Conservation (phyloP, 2,797 vertebrate genomes). For the Salarias fasciatus region DNA sequence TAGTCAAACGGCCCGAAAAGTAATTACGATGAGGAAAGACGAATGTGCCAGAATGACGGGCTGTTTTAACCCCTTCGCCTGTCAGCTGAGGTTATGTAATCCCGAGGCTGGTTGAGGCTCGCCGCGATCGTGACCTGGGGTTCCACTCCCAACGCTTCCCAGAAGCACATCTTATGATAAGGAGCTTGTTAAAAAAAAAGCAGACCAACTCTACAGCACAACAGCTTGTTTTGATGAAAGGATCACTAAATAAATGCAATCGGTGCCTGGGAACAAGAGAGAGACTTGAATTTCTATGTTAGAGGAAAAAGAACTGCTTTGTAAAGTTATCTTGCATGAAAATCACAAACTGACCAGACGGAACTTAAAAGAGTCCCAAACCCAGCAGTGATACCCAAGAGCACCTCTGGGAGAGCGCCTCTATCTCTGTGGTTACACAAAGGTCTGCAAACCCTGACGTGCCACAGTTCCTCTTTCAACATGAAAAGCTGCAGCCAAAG, state of each 20-base stretch:
- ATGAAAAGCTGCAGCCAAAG: slow-evolving; percentile 55
- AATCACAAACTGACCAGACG: slow-evolving; percentile 6
- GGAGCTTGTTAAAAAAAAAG: too few species aligned
- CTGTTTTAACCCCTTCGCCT: slow-evolving; percentile 1
- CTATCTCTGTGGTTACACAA: slow-evolving; percentile 39
- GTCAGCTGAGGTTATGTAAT: slow-evolving; percentile 43
- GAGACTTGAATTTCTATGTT: too few species aligned
- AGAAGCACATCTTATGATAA: too few species aligned
- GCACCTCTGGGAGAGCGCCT: slow-evolving; percentile 30
- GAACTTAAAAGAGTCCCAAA: slow-evolving; percentile 15
- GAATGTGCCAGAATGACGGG: neutral
- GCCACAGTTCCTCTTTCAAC: slow-evolving; percentile 52
- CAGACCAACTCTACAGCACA: neutral
- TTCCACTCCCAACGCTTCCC: slow-evolving; percentile 25
- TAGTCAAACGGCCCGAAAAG: slow-evolving; percentile 51
- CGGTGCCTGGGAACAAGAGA: too few species aligned
- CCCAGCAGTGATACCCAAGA: slow-evolving; percentile 40
- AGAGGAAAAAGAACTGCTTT: neutral
- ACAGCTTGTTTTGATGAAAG: neutral
- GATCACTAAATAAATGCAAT: too few species aligned
- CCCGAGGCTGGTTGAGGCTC: slow-evolving; percentile 11
- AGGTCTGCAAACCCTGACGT: slow-evolving; percentile 44
- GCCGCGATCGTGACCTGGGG: slow-evolving; percentile 19
- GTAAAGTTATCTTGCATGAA: neutral
- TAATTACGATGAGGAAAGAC: slow-evolving; percentile 50